A percentile compares a stretch with the other conserved stretches of the same genome.
Conservation (phyloP, 2,888 invertebrate genomes). For the Mycogona germanica region DNA sequence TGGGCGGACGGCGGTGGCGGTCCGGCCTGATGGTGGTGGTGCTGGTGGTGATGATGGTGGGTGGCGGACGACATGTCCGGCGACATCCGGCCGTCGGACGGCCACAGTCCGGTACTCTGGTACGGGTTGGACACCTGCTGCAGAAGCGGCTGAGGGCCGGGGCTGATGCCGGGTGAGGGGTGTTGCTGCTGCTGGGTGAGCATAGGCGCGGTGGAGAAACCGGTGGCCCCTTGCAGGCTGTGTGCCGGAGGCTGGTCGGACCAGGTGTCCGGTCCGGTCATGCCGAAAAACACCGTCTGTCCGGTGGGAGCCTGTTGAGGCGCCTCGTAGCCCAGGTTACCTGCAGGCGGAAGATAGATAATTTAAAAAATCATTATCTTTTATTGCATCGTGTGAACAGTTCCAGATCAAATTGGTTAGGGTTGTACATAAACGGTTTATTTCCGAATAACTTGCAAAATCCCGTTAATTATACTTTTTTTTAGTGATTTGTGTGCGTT, state of each 20-base stretch:
- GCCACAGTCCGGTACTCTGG: not conserved
- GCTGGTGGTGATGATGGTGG: no score
- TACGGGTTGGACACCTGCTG: not conserved
- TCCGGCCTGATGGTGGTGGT: no score
- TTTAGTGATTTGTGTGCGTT: no score
- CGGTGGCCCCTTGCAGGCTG: not conserved
- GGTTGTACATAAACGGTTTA: no score
- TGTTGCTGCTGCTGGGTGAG: not conserved
- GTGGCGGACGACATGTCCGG: not conserved
- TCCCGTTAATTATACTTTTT: no score
- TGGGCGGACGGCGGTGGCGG: no score
- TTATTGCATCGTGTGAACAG: no score
- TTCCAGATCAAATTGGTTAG: no score
- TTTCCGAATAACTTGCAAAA: no score
- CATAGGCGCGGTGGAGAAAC: not conserved
- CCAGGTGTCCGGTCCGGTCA: not conserved
- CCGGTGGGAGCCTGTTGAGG: not conserved
- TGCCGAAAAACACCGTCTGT: constrained; percentile 9
- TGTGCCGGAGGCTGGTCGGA: not conserved
- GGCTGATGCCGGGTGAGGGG: not conserved
- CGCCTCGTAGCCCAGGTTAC: constrained; percentile 7
- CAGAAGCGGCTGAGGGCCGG: not conserved
- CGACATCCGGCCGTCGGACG: not conserved
- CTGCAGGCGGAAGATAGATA: not conserved
- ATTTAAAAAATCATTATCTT: no score